phyloP scores from a whole-genome alignment of 2,113 vertebrate genomes.

The Peromyscus polionotus region DNA sequence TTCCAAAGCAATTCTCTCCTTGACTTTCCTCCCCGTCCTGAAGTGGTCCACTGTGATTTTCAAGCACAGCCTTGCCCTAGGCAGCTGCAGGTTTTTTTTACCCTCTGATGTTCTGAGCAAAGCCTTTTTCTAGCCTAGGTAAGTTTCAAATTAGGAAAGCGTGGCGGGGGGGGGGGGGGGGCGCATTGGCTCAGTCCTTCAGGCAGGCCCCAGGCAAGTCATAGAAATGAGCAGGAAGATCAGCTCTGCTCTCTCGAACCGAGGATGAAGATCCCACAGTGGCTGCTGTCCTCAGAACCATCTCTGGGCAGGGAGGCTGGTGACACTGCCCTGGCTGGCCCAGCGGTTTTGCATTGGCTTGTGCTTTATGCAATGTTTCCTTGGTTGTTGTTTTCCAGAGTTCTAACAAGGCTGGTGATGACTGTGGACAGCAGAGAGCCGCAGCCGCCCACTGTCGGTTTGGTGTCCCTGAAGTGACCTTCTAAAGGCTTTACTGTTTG shows the following conservation, averaged over 20 bases:
- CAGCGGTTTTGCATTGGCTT: background rate
- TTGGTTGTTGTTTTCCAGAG: background rate
- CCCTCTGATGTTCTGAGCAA: background rate
- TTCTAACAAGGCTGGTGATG: background rate
- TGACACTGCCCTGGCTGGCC: background rate
- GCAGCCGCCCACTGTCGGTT: background rate
- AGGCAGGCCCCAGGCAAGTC: background rate
- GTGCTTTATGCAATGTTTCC: background rate
- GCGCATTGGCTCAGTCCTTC: background rate
- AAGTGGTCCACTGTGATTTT: background rate
- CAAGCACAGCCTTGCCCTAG: background rate
- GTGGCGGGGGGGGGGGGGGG: no score
- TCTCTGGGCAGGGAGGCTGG: background rate
- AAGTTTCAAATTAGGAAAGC: background rate
- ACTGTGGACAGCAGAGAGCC: background rate
- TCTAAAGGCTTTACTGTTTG: background rate
- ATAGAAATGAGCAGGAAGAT: no score
- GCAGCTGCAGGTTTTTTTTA: background rate
- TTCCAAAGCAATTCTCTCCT: background rate
- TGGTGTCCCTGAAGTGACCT: background rate
- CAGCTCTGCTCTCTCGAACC: background rate
- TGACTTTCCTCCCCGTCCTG: background rate
- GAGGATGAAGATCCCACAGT: background rate
- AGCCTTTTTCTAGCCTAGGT: no score
- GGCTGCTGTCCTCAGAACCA: background rate